phyloP scores from a whole-genome alignment of 2,888 invertebrate genomes.

The Pherbina coryleti region DNA sequence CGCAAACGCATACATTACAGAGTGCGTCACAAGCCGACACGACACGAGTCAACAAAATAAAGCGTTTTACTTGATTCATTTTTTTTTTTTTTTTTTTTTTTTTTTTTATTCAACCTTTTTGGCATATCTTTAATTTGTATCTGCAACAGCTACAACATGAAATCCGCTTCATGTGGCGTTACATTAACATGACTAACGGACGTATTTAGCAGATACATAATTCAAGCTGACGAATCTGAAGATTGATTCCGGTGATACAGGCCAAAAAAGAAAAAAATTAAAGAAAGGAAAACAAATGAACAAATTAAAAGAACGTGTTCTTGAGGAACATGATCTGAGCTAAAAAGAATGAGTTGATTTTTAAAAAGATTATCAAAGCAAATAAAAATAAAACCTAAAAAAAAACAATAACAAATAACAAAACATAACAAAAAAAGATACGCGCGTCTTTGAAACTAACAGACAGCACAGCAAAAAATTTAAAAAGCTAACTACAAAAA shows the following conservation, averaged over 20 bases:
- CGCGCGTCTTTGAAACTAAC: no score
- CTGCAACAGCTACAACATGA: neutral
- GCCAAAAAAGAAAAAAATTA: neutral
- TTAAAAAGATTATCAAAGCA: neutral
- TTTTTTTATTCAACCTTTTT: no score
- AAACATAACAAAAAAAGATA: neutral
- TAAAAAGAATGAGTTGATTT: no score
- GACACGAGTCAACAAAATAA: no score
- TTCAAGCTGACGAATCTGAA: conserved; percentile 3
- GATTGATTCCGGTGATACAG: conserved; percentile 6
- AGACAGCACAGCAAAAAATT: no score
- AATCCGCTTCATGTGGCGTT: neutral
- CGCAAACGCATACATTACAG: neutral
- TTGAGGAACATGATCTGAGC: no score
- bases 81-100: no score
- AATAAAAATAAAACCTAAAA: neutral
- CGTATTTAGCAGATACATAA: conserved; percentile 15
- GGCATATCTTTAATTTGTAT: neutral
- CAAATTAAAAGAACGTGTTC: no score
- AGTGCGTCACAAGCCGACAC: neutral
- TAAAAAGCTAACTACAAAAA: no score
- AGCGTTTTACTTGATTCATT: no score
- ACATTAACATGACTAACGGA: conserved; percentile 21
- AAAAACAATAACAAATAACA: neutral
- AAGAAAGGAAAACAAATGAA: neutral